A percentile compares a stretch with the other conserved stretches of the same genome.
Conservation (phyloP, 1,140 invertebrate genomes). For the Saccostrea echinata region DNA sequence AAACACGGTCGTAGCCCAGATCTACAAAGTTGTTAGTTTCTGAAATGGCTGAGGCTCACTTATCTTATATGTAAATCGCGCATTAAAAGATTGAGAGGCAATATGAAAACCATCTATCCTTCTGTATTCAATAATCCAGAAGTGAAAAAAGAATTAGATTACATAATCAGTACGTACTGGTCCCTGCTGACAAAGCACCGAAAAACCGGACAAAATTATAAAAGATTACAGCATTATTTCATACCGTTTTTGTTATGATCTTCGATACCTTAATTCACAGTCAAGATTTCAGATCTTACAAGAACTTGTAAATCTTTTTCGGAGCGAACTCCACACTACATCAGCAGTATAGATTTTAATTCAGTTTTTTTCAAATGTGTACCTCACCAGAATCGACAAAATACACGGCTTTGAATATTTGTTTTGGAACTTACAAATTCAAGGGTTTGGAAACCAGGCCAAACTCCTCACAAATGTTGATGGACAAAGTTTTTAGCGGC, state of each 20-base stretch:
- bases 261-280: constrained; percentile 49
- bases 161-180: too few species aligned
- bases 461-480: constrained; percentile 53
- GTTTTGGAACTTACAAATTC: constrained; percentile 57
- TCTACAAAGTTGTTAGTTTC: too few species aligned
- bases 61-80: too few species aligned
- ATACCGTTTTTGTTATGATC: constrained; percentile 54
- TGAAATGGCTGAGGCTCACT: too few species aligned
- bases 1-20: too few species aligned
- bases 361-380: constrained; percentile 53
- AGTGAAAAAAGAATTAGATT: too few species aligned
- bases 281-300: constrained; percentile 38
- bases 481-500: constrained; percentile 54
- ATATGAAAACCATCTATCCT: too few species aligned
- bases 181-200: too few species aligned
- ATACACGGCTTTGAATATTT: constrained; percentile 57
- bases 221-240: constrained; percentile 40
- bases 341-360: constrained; percentile 49
- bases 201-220: not conserved
- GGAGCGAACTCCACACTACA: constrained; percentile 39
- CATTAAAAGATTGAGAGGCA: too few species aligned
- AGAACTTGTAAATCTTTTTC: constrained; percentile 54
- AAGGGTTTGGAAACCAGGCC: constrained; percentile 49
- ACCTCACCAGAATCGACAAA: constrained; percentile 46
- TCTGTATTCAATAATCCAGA: too few species aligned